phyloP scores from a whole-genome alignment of 2,797 vertebrate species.

The Enteromius fasciolatus region DNA sequence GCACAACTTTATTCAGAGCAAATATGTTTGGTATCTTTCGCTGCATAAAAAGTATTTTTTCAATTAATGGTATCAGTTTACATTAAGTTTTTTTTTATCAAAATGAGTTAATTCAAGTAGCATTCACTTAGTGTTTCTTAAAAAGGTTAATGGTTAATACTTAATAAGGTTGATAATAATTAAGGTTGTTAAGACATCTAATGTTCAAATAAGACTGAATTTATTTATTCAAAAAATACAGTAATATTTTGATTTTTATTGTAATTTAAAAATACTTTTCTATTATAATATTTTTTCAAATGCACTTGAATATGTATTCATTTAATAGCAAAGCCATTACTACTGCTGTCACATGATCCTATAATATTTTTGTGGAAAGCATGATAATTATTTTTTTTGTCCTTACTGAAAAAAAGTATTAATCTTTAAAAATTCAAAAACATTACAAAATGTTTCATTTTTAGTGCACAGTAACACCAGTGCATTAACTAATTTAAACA shows the following conservation, averaged over 20 bases:
- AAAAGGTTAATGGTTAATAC: not conserved
- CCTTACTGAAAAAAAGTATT: not conserved
- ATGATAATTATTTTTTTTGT: not conserved
- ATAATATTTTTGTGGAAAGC: not conserved
- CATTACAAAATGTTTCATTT: not conserved
- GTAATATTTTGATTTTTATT: not conserved
- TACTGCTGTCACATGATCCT: not conserved
- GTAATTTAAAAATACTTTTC: not conserved
- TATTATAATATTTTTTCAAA: not conserved
- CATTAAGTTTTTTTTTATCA: not conserved
- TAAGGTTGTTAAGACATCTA: not conserved
- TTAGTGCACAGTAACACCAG: not conserved
- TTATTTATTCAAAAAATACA: not conserved
- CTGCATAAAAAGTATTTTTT: not conserved
- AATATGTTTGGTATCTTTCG: not conserved
- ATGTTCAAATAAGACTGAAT: not conserved
- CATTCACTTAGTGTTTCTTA: not conserved
- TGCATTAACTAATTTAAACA: not conserved
- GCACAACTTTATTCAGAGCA: not conserved
- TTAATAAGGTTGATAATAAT: not conserved
- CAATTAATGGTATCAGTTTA: not conserved
- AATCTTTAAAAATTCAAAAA: not conserved
- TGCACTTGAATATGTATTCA: not conserved
- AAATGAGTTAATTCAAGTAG: not conserved
- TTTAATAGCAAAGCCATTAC: not conserved